Conservation (phyloP, 2,797 vertebrate species). For the Leuciscus waleckii region DNA sequence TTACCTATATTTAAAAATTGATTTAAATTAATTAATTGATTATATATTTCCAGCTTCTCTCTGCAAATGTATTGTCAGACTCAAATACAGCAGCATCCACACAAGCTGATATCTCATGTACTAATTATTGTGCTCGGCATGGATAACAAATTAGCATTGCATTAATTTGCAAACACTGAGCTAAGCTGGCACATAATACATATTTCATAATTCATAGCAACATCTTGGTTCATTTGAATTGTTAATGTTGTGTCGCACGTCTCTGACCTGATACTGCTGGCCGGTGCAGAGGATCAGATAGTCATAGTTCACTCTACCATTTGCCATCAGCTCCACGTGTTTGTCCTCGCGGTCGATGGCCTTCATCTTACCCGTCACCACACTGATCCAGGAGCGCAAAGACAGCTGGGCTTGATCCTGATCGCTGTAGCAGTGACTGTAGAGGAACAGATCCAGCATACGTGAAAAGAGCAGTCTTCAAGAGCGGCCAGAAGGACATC, state of each 20-base stretch:
- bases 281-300: slow-evolving; percentile 90
- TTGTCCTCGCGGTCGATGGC: slow-evolving; percentile 86
- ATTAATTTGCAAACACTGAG: background rate
- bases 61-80: background rate
- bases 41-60: background rate
- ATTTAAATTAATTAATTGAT: background rate
- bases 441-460: slow-evolving; percentile 35
- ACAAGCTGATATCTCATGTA: background rate
- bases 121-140: slow-evolving; percentile 10
- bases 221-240: background rate
- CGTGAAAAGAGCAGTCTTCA: slow-evolving; percentile 15
- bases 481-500: background rate
- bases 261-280: slow-evolving; percentile 89
- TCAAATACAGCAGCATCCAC: background rate
- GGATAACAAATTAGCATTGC: background rate
- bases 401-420: slow-evolving; percentile 84
- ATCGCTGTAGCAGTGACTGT: slow-evolving; percentile 86
- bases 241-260: background rate
- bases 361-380: slow-evolving; percentile 89
- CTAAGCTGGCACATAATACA: slow-evolving; percentile 8
- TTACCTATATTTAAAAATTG: background rate
- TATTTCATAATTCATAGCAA: background rate
- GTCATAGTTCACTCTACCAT: slow-evolving; percentile 82
- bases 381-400: slow-evolving; percentile 80
- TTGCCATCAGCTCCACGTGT: slow-evolving; percentile 77